Evolutionary conservation across 64 coral and sea anemone species (phyloP), one percentile per base, ranked within the genome.

Genomic region (Acropora tenuis): DNA sequence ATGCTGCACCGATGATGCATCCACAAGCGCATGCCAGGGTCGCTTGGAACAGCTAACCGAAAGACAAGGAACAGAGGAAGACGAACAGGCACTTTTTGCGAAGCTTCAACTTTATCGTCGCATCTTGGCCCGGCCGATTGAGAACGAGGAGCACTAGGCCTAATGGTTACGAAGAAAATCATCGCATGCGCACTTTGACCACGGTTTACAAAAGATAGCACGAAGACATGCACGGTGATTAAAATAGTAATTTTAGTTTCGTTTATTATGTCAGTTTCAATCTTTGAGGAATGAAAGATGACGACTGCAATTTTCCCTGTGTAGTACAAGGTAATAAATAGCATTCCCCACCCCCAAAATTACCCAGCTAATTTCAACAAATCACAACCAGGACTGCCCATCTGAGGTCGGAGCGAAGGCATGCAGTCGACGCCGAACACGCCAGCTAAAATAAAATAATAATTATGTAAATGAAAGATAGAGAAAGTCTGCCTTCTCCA

Each of bases 271-370:
- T 84, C 49, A 17, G 4, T 50, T 84, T 83, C 65, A 44, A 17
- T 46, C 82, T 84, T 69, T 84, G 82, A 84, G 30, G 82, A 1
- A 69, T 71, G 2, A 84, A 69, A 84, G 82, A 84, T 69, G 82
- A 4, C 45, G 43, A 48, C 12, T 4, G 16, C 4, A 69, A 5
- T 69, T 84, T 84, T 71, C 63, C 45, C 18, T 84, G 41, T 59
- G 43, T 83, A 15, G 68, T n/a, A 30, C 9, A 2, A 10, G 2
- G 10, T 63, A 15, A 63, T 13, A 15, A 63, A 13, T 15, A 12
- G 16, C 13, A 63, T 63, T 13, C 52, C 5, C 5, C 5, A 7
- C 2, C 10, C 5, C 6, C 52, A 55, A 55, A 55, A 55, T 55
- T 55, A 55, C 52, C 10, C 52, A 10, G 52, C 52, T 10, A 7